Evolutionary conservation across 2,797 vertebrate genomes (phyloP), one percentile per base, ranked within the genome.

Genomic region (Parauchenoglanis punctatus): DNA sequence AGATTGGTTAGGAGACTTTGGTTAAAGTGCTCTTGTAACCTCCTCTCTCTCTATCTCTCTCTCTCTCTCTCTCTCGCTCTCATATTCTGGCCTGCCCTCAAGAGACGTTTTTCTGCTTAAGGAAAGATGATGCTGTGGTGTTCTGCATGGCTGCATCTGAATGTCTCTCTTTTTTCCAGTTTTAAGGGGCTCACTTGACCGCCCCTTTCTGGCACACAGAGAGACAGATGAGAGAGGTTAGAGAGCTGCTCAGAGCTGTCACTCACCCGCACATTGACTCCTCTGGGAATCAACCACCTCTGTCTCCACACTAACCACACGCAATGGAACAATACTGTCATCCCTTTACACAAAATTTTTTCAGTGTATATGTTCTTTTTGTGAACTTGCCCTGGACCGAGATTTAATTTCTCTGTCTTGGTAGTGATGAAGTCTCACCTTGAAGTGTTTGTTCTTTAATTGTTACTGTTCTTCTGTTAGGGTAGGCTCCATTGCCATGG

Each of bases 171-270:
- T 89, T 89, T 93, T 94, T 93, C 85, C 87, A 70, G 92, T 93
- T 94, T 93, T 94, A 94, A 94, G 93, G 93, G 93, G 90, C 54
- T 90, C 94, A 95, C 95, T 96, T 96, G 95, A 96, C 94, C 94
- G 93, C 94, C 93, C 89, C 93, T 94, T 94, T 93, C 94, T 87
- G 87, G 87, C 86, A 84, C 86, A 81, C 89, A 87, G 87, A 92
- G 92, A 89, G 86, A 91, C 87, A 93, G 93, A 95, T 93, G 93
- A 94, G 94, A 94, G 85, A 90, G 90, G 85, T 91, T 92, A 92
- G 93, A 95, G 94, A 94, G 94, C 93, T 94, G 90, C 93, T 95
- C 93, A 91, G 92, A 91, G 89, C 92, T 94, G 94, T 94, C 94
- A 93, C 89, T 95, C 94, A 95, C 88, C 67, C 86, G 20, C 84